Base-by-base conservation (phyloP, 1,140 invertebrate species). In the Atta colombica region DNA sequence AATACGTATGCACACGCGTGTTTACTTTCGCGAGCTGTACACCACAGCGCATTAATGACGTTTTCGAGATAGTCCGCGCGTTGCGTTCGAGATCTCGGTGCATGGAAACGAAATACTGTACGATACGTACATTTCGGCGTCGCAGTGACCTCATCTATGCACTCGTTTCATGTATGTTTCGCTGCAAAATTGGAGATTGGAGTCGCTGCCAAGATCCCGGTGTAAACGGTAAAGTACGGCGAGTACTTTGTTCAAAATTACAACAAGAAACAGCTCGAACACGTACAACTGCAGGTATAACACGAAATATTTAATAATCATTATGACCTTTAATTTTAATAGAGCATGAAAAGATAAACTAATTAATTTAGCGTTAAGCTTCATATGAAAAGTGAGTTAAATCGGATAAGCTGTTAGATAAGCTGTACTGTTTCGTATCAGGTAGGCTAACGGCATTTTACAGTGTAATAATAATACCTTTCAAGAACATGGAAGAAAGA, bases 181-280 rank as follows among this genome's bases (percentile, higher is more conserved):
- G 25, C 55, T 14, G 55, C 39, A 21, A 8, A 61, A 75, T 75
- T 51, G 55, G 69, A 84, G 60, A 75, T 75, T 51, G 55, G 69
- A 84, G 60, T 74, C 45, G 66, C 16, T 61, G 55, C 80, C 80
- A 51, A 84, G 55, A 84, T 61, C 25, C n/a, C 80, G 53, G 68
- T 21, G 45, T 39, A 72, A 74, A 31, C 16, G 78, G 35, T 35
- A 6, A 49, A 58, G n/a, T n/a, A n/a, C n/a, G n/a, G 31, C n/a
- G 14, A 18, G 2, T 10, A 71, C 68, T 74, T 74, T 31, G 66
- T 45, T 35, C 16, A 21, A 31, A 84, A 84, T 84, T 75, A 61
- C 28, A 49, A 8, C 63, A 49, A 16, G 58, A 35, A 18, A 16
- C 55, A 18, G 61, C 21, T 6, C 25, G 39, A n/a, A 45, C 8